Base-by-base conservation (phyloP, 2,888 invertebrate species). In the Leptopilina drosophilae region DNA sequence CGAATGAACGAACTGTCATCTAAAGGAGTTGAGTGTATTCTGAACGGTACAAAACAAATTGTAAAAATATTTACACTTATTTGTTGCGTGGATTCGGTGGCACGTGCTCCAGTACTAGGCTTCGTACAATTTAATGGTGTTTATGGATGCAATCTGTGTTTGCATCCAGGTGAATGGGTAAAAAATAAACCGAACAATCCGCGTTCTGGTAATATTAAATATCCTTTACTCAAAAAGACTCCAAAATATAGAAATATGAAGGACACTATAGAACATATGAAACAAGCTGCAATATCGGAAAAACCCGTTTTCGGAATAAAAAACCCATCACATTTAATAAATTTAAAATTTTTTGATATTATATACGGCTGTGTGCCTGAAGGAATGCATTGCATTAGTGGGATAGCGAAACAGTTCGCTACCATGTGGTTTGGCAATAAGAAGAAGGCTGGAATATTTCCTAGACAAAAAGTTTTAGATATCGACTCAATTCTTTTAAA, bases 341-440 rank as follows among this genome's bases (percentile, higher is more conserved):
- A 78, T 66, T 67, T 82, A 65, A 26, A 53, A 11, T 6, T 62
- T 15, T 82, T 80, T 67, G 77, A 81, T 26, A 77, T 82, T 6
- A 79, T 83, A 7, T 5, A 40, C 15, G 79, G 79, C 20, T 81
- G 77, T 65, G 79, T 82, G 1, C 80, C 79, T 0, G 81, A 83
- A 76, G 65, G 64, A 9, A 78, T 82, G 77, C 80, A 80, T 0
- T 53, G 53, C 40, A n/a, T 75, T 77, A 64, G 75, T 62, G 6
- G 59, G 53, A 79, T 77, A 80, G 53, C 26, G 26, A 26, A 26
- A 26, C 26, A 26, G 26, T 26, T 26, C 26, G 26, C 26, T 3
- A 26, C 26, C 67, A 80, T 75, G 40, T 59, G 8, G 42, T 56
- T 6, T 80, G 77, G 15, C 69, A 69, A 69, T 62, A 67, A 49